These are phyloP conservation scores for Himalopsyche phryganea DNA, from an alignment of 1,140 invertebrate genomes.

Conservation along the genomic window DNA sequence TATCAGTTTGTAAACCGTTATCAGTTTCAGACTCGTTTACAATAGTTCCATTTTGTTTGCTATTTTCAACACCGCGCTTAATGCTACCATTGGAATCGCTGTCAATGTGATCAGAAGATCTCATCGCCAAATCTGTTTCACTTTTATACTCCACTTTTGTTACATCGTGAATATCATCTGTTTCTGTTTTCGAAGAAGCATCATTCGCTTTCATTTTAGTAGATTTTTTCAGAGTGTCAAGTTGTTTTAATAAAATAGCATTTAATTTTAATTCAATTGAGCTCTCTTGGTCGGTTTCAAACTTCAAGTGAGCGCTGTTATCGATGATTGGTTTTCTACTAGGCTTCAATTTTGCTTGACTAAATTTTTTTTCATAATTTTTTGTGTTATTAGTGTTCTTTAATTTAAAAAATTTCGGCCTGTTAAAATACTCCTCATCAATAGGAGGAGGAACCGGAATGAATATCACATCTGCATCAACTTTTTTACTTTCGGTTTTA, in stretches of 20 bases:
- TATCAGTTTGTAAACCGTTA: background rate
- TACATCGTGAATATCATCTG: background rate
- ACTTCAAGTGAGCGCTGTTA: background rate
- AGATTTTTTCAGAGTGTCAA: too few relatives aligned
- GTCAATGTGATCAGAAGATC: constrained; percentile 3
- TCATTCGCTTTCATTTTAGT: constrained; percentile 2
- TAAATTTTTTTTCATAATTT: background rate
- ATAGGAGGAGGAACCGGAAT: constrained; percentile 27
- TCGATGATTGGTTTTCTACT: background rate
- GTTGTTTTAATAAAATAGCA: too few relatives aligned
- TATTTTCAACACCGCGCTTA: background rate
- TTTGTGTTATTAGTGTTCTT: background rate
- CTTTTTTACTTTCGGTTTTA: background rate
- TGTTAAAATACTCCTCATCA: constrained; percentile 15
- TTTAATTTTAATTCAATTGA: constrained; percentile 17
- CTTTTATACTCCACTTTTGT: constrained; percentile 4
- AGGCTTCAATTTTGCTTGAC: background rate
- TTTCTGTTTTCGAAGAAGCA: constrained; percentile 4
- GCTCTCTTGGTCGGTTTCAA: background rate
- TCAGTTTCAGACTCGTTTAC: constrained; percentile 1
- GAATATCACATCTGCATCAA: constrained; percentile 9
- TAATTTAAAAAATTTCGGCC: background rate
- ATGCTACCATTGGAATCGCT: background rate
- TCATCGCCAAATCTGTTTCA: constrained; percentile 9
- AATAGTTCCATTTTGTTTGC: background rate